Base-by-base conservation (phyloP, 1,140 invertebrate genomes). In the Hesperophylax magnus region DNA sequence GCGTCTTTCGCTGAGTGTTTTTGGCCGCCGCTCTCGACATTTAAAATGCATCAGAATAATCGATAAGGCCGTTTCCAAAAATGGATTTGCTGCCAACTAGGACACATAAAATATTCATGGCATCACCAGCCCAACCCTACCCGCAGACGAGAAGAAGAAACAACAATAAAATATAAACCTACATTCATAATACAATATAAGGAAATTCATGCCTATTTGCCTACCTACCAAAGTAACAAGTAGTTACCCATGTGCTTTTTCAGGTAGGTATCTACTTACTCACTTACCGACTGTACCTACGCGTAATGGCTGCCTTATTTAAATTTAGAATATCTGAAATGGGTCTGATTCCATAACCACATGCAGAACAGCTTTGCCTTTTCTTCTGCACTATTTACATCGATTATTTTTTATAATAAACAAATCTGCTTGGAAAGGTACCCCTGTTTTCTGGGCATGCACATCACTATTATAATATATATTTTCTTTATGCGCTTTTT, bases 291-390 rank as follows among this genome's bases (percentile, higher is more conserved):
- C 3, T 47, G 39, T 47, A 67, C 24, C 31, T 15, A 31, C 17
- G 3, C 67, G 27, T 71, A 53, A 71, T 71, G 67, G 67, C 39
- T 20, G 39, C 67, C 67, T 53, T 71, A 71, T 71, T 71, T 71
- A 18, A 71, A 71, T 71, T 52, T 47, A 15, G 17, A 71, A 47
- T 52, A 47, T 52, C 18, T n/a, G 1, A 20, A 71, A 71, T 7
- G 18, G n/a, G 20, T 71, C 22, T 18, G 22, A 34, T 7, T 31
- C 27, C 11, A 15, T 6, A 58, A 58, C 56, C 56, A 34, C 63
- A 34, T 34, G 17, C 27, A 65, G 17, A 65, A n/a, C 63, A 22
- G 27, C 27, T 27, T 27, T 39, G 9, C 34, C 18, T 71, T 34
- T 47, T 39, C 14, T 17, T 6, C 47, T n/a, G 31, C 34, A 8